A percentile compares a stretch with the other conserved stretches of the same genome.
Evolutionary conservation across 2,888 invertebrate species (phyloP).

Genomic region (Catocala sponsa): DNA sequence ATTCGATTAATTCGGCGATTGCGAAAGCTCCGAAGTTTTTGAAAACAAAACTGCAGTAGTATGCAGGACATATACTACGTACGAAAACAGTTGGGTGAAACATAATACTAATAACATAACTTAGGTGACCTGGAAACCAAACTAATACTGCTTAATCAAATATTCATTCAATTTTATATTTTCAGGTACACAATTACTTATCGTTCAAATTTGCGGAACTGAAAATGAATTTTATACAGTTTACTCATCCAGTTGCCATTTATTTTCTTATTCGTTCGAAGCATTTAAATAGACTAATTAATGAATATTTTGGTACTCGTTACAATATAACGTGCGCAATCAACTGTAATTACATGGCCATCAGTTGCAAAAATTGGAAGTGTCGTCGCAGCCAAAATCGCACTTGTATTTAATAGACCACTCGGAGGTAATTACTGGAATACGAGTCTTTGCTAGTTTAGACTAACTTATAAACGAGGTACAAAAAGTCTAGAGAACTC

Average conservation of each 20-base stretch:
- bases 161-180: too few species aligned
- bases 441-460: constrained; percentile 14
- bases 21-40: too few species aligned
- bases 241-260: not conserved
- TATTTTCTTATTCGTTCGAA: not conserved
- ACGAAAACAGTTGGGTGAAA: too few species aligned
- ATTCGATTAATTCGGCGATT: too few species aligned
- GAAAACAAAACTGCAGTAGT: too few species aligned
- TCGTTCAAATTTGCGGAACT: not conserved
- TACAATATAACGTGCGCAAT: constrained; percentile 3
- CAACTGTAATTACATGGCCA: constrained; percentile 5
- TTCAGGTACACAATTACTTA: too few species aligned
- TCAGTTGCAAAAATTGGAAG: not conserved
- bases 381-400: not conserved
- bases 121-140: too few species aligned
- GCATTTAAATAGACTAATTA: too few species aligned
- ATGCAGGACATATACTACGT: too few species aligned
- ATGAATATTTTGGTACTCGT: constrained; percentile 1
- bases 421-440: constrained; percentile 25
- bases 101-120: too few species aligned
- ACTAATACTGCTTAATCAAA: too few species aligned
- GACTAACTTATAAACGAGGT: constrained; percentile 27
- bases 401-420: constrained; percentile 6
- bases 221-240: not conserved
- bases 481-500: constrained; percentile 13